Evolutionary conservation across 2,888 invertebrate genomes (phyloP), one percentile per base, ranked within the genome.

Genomic region (Archips crataeganus): DNA sequence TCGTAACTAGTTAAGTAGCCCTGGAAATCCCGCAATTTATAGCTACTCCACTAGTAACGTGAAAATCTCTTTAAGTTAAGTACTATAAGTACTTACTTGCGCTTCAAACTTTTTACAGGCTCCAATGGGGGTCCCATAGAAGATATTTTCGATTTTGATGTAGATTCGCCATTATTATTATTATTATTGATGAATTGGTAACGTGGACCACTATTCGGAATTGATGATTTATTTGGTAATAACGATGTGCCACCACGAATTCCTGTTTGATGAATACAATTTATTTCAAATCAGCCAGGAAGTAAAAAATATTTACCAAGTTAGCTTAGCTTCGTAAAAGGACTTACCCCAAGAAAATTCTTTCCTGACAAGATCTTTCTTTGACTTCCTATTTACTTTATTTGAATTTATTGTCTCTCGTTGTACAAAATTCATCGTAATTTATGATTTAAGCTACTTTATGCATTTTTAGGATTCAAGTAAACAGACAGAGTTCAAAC

Each of bases 51-150:
- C 23, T 23, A 0, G 23, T 23, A 23, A 23, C 23, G 23, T 23
- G 23, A 23, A 23, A 23, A 23, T 23, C 23, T 23, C 23, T 23
- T 23, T 23, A 23, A 23, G 23, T 23, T 23, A 23, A 23, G 23
- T 23, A 1, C 23, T 23, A 23, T 23, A 23, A 23, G 23, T n/a
- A 54, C 54, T 78, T 84, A 93, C 94, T 84, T 91, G 76, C 91
- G 89, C 81, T 90, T 93, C 2, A 86, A 81, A 79, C 80, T 87
- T 42, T 82, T 83, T 1, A 89, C 88, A 10, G 85, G 88, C 23
- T 82, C 88, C 0, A 83, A 75, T 2, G 94, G 94, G 36, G 94
- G 94, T 8, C 94, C 93, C 94, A 94, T 94, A 23, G 86, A 77
- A 13, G 80, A 81, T 60, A 78, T 86, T 76, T 84, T 87, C 1